Evolutionary conservation across 2,797 vertebrate species (phyloP).

Genomic region (Pyrocephalus nanus): DNA sequence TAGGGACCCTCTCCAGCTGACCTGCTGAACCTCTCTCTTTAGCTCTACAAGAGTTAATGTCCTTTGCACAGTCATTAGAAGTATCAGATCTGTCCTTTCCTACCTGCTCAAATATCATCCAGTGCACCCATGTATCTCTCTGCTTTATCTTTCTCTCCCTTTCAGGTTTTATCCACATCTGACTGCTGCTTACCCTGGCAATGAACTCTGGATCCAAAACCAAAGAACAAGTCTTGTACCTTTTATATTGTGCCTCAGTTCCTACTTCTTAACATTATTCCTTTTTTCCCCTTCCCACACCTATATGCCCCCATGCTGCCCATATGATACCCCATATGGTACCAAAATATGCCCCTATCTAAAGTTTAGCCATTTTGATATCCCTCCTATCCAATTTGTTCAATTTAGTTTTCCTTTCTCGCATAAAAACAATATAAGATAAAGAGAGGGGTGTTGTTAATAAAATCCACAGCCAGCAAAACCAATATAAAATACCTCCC

Average conservation of each 20-base stretch:
- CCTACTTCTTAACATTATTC: neutral
- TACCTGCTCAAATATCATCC: neutral
- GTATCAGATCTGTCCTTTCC: neutral
- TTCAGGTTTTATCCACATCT: neutral
- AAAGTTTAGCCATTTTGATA: neutral
- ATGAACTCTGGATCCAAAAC: neutral
- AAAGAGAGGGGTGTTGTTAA: neutral
- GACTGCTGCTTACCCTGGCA: neutral
- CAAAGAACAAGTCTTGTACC: accelerated
- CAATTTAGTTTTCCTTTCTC: neutral
- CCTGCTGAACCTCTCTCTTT: neutral
- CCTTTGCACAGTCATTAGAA: neutral
- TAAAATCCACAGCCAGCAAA: neutral
- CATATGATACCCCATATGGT: accelerated
- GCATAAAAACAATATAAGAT: neutral
- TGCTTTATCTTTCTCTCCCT: neutral
- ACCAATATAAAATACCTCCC: neutral
- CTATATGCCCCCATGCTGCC: neutral
- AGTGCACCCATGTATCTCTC: neutral
- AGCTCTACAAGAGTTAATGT: neutral
- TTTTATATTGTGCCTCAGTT: neutral
- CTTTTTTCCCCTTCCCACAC: neutral
- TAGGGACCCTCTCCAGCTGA: neutral
- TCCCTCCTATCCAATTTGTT: neutral
- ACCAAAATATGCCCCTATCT: neutral